Evolutionary conservation across 1,140 invertebrate species (phyloP), one percentile per base, ranked within the genome.

Genomic region (Harlomillsia oculata): DNA sequence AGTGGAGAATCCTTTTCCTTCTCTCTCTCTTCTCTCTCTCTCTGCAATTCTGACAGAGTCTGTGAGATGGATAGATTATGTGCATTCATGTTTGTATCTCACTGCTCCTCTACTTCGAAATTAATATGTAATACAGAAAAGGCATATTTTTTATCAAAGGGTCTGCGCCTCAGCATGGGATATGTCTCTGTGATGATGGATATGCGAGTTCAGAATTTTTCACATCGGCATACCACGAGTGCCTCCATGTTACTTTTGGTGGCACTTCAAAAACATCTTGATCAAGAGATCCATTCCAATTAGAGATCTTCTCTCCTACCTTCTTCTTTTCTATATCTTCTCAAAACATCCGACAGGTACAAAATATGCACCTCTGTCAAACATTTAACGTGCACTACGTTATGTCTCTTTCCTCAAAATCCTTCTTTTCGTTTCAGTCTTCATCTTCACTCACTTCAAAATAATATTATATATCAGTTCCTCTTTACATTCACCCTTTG

Each of bases 241-340:
- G 39, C 26, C 13, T 36, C 29, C 32, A 43, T 54, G 40, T 45
- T 54, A 30, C 41, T 45, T 54, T 32, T 55, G 34, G 54, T 56
- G 45, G 46, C 46, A 41, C 46, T 56, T 49, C 41, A 56, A 56
- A 40, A 56, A 43, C 54, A 50, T 56, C 46, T 56, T 56, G 45
- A 56, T 56, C 54, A 56, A 56, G 46, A 56, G 46, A 56, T 56
- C 39, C 54, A 56, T 56, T 56, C 54, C 54, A 56, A 56, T 56
- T 56, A 56, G 54, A 50, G 36, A 20, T 23, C 45, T 41, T 53
- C 26, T 20, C 41, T 5, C 26, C 32, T 48, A 3, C 9, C 25
- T 48, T 29, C 14, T 18, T 18, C 34, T 44, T 23, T 56, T 44
- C 43, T 54, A 16, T 32, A 48, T 48, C 36, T 46, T 45, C 21